Conservation (phyloP, 2,888 invertebrate genomes). For the Panzeria rudis region DNA sequence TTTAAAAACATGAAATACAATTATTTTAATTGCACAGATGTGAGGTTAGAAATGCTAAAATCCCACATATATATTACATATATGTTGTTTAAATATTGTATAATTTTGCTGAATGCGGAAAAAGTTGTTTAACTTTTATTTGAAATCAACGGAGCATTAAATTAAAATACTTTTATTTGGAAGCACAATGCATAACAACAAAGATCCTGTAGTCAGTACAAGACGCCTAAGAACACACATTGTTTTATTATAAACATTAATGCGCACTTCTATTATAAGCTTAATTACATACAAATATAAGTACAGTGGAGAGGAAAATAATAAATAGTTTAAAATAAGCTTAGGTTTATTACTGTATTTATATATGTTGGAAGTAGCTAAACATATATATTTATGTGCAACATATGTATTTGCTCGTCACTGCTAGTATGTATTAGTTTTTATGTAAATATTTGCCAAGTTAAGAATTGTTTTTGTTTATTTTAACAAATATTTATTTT, state of each 20-base stretch:
- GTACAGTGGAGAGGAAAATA: conserved; percentile 1
- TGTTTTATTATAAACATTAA: conserved; percentile 17
- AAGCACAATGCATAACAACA: conserved; percentile 3
- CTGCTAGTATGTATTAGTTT: not conserved
- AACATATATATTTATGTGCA: not conserved
- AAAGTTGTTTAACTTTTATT: conserved; percentile 22
- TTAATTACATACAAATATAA: too few species aligned
- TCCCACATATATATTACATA: too few species aligned
- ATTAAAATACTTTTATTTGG: conserved; percentile 46
- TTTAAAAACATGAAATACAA: too few species aligned
- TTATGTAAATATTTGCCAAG: not conserved
- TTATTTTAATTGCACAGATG: too few species aligned
- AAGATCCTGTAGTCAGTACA: conserved; percentile 25
- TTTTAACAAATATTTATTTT: not conserved
- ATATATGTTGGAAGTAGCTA: too few species aligned
- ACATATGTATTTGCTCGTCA: conserved; percentile 42
- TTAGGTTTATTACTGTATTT: not conserved
- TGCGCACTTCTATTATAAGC: not conserved
- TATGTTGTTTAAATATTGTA: too few species aligned
- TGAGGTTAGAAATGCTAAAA: too few species aligned
- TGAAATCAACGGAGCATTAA: conserved; percentile 56
- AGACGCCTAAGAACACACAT: conserved; percentile 29
- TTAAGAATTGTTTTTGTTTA: not conserved
- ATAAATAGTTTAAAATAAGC: not conserved
- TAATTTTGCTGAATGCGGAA: not conserved